A percentile compares a stretch with the other conserved stretches of the same genome.
These are phyloP conservation scores for Zaprionus tsacasi DNA, from an alignment of 1,140 invertebrate genomes.

Conservation along the genomic window DNA sequence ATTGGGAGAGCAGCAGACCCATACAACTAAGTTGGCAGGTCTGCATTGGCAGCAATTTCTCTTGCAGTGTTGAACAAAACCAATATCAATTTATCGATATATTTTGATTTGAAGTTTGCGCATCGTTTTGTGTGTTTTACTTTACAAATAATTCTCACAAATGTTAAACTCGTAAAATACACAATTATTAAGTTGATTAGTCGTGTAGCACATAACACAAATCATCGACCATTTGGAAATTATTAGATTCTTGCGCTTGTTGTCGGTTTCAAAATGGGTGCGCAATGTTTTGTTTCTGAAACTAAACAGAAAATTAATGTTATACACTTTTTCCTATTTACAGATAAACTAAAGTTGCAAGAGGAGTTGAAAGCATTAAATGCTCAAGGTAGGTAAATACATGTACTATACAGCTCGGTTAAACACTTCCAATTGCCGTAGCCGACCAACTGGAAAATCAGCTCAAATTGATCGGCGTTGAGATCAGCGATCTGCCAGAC, in stretches of 20 bases:
- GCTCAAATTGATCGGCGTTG: conserved; percentile 57
- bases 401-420: not conserved
- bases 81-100: not conserved
- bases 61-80: not conserved
- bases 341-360: conserved; percentile 53
- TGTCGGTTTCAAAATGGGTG: conserved; percentile 32
- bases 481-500: conserved; percentile 67
- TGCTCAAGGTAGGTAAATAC: conserved; percentile 14
- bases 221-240: not conserved
- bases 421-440: conserved; percentile 12
- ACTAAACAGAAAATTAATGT: not conserved
- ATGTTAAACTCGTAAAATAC: not conserved
- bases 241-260: not conserved
- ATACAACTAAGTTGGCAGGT: conserved; percentile 7
- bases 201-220: not conserved
- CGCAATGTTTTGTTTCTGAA: conserved; percentile 4
- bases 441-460: conserved; percentile 59
- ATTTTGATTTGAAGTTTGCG: conserved; percentile 1
- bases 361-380: conserved; percentile 54
- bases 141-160: not conserved
- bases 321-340: not conserved
- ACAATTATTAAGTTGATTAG: not conserved
- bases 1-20: conserved; percentile 1
- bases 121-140: not conserved
- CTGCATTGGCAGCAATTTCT: not conserved